Evolutionary conservation across 37 sponge, comb jelly and placozoan genomes (phyloP).

Genomic region (Cliona cf. orientalis): DNA sequence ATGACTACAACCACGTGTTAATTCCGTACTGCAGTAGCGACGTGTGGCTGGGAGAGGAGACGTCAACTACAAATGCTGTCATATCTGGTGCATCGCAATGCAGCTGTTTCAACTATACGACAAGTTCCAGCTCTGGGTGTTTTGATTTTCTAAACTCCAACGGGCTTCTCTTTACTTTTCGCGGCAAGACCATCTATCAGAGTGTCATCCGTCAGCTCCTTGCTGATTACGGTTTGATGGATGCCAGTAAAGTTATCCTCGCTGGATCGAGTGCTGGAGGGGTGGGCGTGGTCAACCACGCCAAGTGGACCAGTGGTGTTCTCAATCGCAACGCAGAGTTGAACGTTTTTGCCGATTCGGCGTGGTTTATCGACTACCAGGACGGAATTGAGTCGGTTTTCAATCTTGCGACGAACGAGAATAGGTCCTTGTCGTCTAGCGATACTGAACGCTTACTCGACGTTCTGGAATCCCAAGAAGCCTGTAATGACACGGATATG

Average conservation of each 20-base stretch:
- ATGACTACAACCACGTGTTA: slow-evolving; percentile 67
- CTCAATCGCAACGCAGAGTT: slow-evolving; percentile 2
- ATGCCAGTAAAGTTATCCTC: slow-evolving; percentile 55
- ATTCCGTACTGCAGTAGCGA: slow-evolving; percentile 89
- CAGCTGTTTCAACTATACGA: too few relatives aligned
- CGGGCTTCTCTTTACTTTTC: slow-evolving; percentile 69
- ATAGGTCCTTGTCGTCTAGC: background rate
- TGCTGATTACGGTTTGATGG: slow-evolving; percentile 8
- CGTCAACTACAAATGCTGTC: too few relatives aligned
- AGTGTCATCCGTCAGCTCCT: slow-evolving; percentile 46
- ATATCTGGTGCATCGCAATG: too few relatives aligned
- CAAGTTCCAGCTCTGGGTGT: background rate
- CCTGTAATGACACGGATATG: slow-evolving; percentile 34
- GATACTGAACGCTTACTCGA: background rate
- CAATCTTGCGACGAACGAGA: background rate
- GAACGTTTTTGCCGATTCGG: slow-evolving; percentile 69
- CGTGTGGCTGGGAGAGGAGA: slow-evolving; percentile 56
- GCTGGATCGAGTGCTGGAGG: slow-evolving; percentile 89
- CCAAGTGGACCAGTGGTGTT: slow-evolving; percentile 50
- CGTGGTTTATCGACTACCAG: slow-evolving; percentile 92
- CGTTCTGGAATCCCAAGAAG: background rate
- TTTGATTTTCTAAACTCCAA: slow-evolving; percentile 4
- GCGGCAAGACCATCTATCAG: slow-evolving; percentile 63
- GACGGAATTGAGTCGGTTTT: slow-evolving; percentile 14
- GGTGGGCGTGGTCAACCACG: slow-evolving; percentile 73